Evolutionary conservation across 2,113 vertebrate species (phyloP), one percentile per base, ranked within the genome.

Genomic region (Clupea harengus): DNA sequence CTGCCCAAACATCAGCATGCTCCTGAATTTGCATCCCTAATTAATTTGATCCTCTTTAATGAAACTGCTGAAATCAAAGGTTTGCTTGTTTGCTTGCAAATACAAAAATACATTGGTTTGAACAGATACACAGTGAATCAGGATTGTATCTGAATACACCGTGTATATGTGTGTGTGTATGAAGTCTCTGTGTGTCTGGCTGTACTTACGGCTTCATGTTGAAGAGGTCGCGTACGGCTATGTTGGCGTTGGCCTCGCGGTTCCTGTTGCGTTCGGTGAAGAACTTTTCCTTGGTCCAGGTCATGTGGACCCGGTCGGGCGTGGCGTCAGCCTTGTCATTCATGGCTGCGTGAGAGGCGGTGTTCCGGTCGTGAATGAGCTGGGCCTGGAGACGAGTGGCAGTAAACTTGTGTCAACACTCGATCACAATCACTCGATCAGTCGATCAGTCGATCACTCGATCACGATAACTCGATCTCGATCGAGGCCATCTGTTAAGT

Each of bases 221-320:
- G 93, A 99, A 99, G 86, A 99, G 92, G 92, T 99, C 97, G 9
- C 96, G 96, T 82, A 97, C 95, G 0, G 93, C 95, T 6, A 97
- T 84, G 0, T 67, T 85, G 11, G 93, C 84, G 0, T 87, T 86
- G 20, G 90, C 86, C 47, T 98, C 97, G 83, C 95, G 97, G 91
- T 86, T 95, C 81, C 95, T 97, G 86, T 94, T 92, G 28, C 97
- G 97, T 90, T 99, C 98, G 0, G 93, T 90, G 3, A 94, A 91
- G 81, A 98, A 92, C 89, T 97, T 99, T 86, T 99, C 98, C 93
- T 98, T 98, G 10, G 98, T 99, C 98, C 98, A 99, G 44, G 98
- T 99, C 98, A 99, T 99, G 54, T 99, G 97, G 64, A 98, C 96
- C 54, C 93, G 95, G 18, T 99, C 97, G 0, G 96, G 95, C 0